phyloP scores from a whole-genome alignment of 1,140 invertebrate genomes.

The Zeugodacus cucurbitae region DNA sequence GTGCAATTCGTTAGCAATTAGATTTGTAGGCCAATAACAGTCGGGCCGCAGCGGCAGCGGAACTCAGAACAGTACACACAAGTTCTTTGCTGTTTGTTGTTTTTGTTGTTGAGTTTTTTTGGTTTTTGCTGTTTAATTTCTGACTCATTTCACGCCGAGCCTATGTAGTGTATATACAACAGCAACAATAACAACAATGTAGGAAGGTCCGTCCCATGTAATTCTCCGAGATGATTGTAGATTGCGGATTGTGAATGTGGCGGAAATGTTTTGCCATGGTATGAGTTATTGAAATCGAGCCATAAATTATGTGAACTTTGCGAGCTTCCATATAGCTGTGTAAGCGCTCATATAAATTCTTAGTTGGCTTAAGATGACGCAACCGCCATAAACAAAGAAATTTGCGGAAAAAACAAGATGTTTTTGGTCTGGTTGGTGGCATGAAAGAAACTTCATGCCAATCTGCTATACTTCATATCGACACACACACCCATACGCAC shows the following conservation, averaged over 20 bases:
- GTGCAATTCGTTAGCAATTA: slow-evolving; percentile 27
- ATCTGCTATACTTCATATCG: slow-evolving; percentile 24
- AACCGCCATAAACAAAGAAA: neutral
- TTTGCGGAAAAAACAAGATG: slow-evolving; percentile 1
- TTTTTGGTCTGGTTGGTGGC: neutral
- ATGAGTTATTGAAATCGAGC: slow-evolving; percentile 10
- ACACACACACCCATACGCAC: neutral
- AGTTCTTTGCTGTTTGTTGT: neutral
- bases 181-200: too few relatives aligned
- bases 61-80: neutral
- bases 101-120: too few relatives aligned
- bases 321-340: neutral
- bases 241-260: neutral
- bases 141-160: neutral
- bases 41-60: neutral
- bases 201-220: neutral
- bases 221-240: neutral
- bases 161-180: neutral
- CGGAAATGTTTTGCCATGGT: neutral
- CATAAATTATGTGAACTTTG: slow-evolving; percentile 37
- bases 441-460: neutral
- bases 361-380: slow-evolving; percentile 26
- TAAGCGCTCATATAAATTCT: slow-evolving; percentile 30
- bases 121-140: neutral
- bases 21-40: neutral